phyloP scores from a whole-genome alignment of 2,113 vertebrate genomes.

The Serranochromis macrocephalus region DNA sequence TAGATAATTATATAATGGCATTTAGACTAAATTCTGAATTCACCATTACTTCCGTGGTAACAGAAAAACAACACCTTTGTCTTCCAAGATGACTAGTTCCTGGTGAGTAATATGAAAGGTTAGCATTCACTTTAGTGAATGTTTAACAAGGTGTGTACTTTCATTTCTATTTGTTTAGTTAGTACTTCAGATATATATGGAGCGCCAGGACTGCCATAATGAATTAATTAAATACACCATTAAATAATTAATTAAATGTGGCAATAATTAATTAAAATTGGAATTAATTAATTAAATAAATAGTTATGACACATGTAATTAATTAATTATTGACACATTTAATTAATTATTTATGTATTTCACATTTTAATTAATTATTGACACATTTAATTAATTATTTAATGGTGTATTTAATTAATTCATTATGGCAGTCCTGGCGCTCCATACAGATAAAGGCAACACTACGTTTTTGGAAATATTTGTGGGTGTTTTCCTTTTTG shows the following conservation, averaged over 20 bases:
- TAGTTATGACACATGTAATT: no score
- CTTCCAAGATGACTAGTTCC: background rate
- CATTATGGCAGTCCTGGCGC: no score
- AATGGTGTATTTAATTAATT: no score
- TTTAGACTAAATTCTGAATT: background rate
- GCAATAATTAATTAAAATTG: no score
- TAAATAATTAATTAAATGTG: no score
- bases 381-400: no score
- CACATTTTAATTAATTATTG: no score
- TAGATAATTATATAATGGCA: background rate
- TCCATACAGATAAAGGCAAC: background rate
- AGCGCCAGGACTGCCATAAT: no score
- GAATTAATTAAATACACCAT: no score
- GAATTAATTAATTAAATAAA: no score
- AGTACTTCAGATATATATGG: background rate
- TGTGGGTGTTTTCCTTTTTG: background rate
- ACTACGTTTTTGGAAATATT: background rate
- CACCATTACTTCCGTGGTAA: background rate
- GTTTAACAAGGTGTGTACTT: background rate
- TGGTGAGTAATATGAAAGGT: background rate
- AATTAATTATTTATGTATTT: no score
- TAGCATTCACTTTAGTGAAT: background rate
- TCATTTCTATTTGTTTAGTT: background rate
- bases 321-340: no score
- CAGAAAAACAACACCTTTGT: background rate